These are phyloP conservation scores for Calycopis cecrops DNA, from an alignment of 1,140 invertebrate genomes.

Conservation along the genomic window DNA sequence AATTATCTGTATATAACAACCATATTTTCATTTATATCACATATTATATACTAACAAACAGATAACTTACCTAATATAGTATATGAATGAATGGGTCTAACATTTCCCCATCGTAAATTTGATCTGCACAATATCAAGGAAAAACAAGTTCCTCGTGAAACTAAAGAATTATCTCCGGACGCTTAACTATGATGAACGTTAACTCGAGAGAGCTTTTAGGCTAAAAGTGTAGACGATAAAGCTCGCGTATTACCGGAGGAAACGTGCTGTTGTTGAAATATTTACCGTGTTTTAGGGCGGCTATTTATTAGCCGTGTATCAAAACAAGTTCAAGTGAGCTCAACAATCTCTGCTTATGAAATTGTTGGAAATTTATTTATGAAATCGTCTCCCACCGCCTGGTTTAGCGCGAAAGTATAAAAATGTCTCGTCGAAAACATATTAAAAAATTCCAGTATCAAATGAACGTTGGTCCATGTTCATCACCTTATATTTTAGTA, in stretches of 20 bases:
- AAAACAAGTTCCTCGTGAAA: conserved; percentile 8
- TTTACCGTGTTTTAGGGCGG: conserved; percentile 16
- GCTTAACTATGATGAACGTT: conserved; percentile 27
- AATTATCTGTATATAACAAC: too few relatives aligned
- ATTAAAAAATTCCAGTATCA: too few relatives aligned
- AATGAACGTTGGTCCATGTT: too few relatives aligned
- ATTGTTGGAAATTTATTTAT: not conserved
- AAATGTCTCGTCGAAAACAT: not conserved
- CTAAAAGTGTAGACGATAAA: conserved; percentile 21
- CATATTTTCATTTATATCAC: too few relatives aligned
- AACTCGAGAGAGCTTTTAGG: conserved; percentile 27
- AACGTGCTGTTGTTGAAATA: conserved; percentile 14
- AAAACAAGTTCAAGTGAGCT: not conserved
- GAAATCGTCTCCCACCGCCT: too few relatives aligned
- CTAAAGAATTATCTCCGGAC: conserved; percentile 17
- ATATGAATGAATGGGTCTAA: too few relatives aligned
- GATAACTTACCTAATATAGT: too few relatives aligned
- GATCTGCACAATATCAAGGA: not conserved
- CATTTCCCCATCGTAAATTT: too few relatives aligned
- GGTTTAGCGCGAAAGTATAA: not conserved
- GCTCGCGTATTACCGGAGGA: conserved; percentile 4
- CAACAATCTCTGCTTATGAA: conserved; percentile 3
- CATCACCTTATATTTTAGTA: too few relatives aligned
- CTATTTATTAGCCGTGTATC: conserved; percentile 1
- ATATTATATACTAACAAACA: too few relatives aligned